Conservation (phyloP, 2,888 invertebrate genomes). For the Pteria penguin region DNA sequence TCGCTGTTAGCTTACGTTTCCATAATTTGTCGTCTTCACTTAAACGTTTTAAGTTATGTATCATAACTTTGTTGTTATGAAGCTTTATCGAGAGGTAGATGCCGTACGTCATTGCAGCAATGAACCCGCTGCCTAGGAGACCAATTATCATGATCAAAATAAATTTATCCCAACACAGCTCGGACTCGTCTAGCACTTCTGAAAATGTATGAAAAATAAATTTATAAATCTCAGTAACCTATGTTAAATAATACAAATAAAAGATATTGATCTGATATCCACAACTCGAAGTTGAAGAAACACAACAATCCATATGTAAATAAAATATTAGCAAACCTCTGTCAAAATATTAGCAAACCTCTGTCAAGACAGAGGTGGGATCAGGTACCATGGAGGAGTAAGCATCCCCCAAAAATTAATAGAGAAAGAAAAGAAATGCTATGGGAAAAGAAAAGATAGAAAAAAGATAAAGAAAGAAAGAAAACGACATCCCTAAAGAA, state of each 20-base stretch:
- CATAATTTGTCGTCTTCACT: not conserved
- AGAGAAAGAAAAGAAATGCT: not conserved
- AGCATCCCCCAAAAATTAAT: too few relatives aligned
- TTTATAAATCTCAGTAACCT: too few relatives aligned
- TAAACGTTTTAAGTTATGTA: not conserved
- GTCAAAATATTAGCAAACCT: too few relatives aligned
- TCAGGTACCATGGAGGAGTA: too few relatives aligned
- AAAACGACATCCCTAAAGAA: too few relatives aligned
- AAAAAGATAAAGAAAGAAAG: not conserved
- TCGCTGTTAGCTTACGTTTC: not conserved
- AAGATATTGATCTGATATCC: too few relatives aligned
- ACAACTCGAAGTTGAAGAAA: too few relatives aligned
- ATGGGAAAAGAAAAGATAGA: not conserved
- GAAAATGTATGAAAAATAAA: too few relatives aligned
- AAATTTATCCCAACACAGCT: constrained; percentile 41
- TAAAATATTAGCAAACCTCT: too few relatives aligned
- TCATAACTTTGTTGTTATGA: not conserved
- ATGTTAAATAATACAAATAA: too few relatives aligned
- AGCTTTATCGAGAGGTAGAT: constrained; percentile 8
- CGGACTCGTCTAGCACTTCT: constrained; percentile 43
- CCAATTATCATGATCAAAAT: constrained; percentile 28
- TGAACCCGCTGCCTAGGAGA: constrained; percentile 8
- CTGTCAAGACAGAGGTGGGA: too few relatives aligned
- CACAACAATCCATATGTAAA: too few relatives aligned
- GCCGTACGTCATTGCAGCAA: not conserved